These are phyloP conservation scores for Crotalus helleri DNA, from an alignment of 2,113 vertebrate species.

Conservation along the genomic window DNA sequence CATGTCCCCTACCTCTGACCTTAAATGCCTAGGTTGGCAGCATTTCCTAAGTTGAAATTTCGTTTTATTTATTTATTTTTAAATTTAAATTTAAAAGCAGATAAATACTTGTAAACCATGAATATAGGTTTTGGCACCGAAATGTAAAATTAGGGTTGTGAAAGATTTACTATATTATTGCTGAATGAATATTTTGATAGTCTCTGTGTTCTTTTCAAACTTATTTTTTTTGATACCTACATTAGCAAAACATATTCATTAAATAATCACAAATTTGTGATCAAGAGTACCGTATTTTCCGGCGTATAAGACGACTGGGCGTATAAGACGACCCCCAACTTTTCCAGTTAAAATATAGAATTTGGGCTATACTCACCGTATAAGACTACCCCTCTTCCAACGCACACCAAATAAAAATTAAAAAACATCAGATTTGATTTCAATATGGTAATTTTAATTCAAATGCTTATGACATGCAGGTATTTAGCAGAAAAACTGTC, in stretches of 20 bases:
- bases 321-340: no score
- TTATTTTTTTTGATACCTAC: neutral
- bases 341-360: no score
- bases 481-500: no score
- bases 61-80: neutral
- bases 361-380: no score
- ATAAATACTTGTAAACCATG: neutral
- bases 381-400: no score
- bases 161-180: neutral
- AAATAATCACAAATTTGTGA: neutral
- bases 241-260: neutral
- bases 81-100: neutral
- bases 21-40: neutral
- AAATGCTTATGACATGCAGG: no score
- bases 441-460: no score
- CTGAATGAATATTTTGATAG: neutral
- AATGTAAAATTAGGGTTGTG: neutral
- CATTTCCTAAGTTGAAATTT: neutral
- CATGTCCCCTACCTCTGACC: neutral
- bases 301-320: no score
- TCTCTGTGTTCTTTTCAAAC: neutral
- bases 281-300: no score
- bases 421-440: no score
- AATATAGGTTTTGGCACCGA: neutral
- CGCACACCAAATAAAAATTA: no score